Conservation (phyloP, 2,113 vertebrate genomes). For the Ameiurus melas region DNA sequence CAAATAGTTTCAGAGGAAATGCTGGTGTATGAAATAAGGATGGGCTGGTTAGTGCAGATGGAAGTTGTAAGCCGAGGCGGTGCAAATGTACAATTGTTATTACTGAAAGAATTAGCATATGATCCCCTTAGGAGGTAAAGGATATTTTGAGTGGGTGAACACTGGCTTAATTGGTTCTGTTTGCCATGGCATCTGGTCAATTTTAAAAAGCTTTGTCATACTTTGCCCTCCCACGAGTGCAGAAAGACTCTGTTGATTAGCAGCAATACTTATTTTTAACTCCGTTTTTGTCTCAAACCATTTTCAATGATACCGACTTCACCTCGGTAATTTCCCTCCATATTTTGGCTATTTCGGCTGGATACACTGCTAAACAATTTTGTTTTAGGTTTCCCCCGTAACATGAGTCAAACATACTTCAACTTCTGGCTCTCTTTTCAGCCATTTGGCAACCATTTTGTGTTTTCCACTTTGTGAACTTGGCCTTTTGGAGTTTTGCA, state of each 20-base stretch:
- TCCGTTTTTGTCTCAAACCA: neutral
- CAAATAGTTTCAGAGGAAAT: neutral
- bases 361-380: neutral
- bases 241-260: neutral
- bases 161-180: neutral
- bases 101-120: neutral
- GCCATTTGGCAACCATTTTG: neutral
- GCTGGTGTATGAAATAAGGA: neutral
- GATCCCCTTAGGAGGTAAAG: neutral
- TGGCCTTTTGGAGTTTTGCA: neutral
- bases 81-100: neutral
- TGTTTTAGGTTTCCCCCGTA: neutral
- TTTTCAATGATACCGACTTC: neutral
- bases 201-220: neutral
- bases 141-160: neutral
- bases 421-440: neutral
- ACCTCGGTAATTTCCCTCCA: neutral
- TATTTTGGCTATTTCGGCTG: neutral
- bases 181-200: neutral
- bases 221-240: neutral
- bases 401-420: neutral
- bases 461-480: neutral
- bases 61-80: neutral
- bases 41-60: neutral
- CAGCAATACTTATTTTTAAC: neutral